phyloP scores from a whole-genome alignment of 2,888 invertebrate genomes.

The Diabrotica balteata region DNA sequence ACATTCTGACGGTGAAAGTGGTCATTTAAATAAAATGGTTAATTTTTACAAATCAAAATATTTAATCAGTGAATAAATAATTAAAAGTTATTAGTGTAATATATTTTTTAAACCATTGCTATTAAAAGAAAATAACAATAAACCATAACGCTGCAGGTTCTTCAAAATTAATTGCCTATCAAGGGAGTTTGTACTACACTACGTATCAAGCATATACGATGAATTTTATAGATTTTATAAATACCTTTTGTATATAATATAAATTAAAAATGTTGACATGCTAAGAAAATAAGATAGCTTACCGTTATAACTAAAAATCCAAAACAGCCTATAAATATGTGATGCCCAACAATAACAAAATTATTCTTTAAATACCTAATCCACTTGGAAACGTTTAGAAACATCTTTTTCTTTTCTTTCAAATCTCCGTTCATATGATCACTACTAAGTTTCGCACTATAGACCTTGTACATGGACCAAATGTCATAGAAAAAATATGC shows the following conservation, averaged over 20 bases:
- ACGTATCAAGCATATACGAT: no score
- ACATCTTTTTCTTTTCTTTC: conserved; percentile 24
- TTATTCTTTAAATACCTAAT: conserved; percentile 63
- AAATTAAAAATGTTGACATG: neutral
- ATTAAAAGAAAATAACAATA: no score
- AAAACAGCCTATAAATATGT: conserved; percentile 77
- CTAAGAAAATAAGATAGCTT: conserved; percentile 50
- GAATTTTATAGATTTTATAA: no score
- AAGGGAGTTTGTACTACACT: no score
- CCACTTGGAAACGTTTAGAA: conserved; percentile 19
- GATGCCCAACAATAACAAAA: conserved; percentile 77
- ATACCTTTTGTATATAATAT: neutral
- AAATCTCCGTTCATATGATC: conserved; percentile 41
- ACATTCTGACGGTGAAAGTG: no score
- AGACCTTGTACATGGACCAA: conserved; percentile 81
- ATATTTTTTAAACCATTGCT: no score
- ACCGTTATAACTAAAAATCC: conserved; percentile 78
- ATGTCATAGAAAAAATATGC: conserved; percentile 82
- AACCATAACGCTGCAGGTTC: no score
- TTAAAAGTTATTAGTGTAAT: no score
- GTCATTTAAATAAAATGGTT: no score
- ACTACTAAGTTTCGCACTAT: conserved; percentile 49
- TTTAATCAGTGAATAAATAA: no score
- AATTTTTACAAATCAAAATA: no score
- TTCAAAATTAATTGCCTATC: no score